phyloP scores from a whole-genome alignment of 2,888 invertebrate genomes.

The Cryptocephalus primarius region DNA sequence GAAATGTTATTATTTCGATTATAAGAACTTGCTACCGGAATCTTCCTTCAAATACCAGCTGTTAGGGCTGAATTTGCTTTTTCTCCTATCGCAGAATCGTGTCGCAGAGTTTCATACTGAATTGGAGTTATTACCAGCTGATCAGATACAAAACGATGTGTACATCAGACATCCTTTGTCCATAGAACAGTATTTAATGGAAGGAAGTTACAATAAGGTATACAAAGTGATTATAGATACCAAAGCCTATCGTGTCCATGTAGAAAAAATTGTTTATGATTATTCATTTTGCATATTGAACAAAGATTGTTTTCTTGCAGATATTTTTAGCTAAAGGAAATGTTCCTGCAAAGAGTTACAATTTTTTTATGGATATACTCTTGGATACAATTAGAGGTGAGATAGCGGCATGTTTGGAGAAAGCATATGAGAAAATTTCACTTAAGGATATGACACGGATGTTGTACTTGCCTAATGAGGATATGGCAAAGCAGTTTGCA shows the following conservation, averaged over 20 bases:
- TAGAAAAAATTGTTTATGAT: neutral
- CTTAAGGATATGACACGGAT: conserved; percentile 80
- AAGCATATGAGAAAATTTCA: conserved; percentile 86
- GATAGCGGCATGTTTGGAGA: conserved; percentile 93
- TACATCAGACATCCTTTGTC: conserved; percentile 92
- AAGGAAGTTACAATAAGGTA: conserved; percentile 96
- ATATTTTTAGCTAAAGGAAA: conserved; percentile 89
- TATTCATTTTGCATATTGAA: neutral
- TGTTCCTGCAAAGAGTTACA: conserved; percentile 92
- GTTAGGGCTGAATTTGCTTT: conserved; percentile 86
- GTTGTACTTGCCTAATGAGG: conserved; percentile 69
- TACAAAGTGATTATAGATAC: no score
- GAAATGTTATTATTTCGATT: conserved; percentile 94
- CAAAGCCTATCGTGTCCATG: no score
- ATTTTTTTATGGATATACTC: conserved; percentile 92
- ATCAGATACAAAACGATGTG: conserved; percentile 83
- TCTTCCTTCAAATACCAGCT: conserved; percentile 91
- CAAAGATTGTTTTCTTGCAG: conserved; percentile 18
- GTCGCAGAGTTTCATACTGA: conserved; percentile 99
- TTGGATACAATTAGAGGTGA: conserved; percentile 92
- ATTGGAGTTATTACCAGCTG: conserved; percentile 82
- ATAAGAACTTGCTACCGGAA: conserved; percentile 70
- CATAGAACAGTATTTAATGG: conserved; percentile 97
- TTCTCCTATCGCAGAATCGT: conserved; percentile 87
- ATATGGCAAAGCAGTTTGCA: conserved; percentile 71